Conservation (phyloP, 2,113 vertebrate species). For the Phyllostomus discolor region DNA sequence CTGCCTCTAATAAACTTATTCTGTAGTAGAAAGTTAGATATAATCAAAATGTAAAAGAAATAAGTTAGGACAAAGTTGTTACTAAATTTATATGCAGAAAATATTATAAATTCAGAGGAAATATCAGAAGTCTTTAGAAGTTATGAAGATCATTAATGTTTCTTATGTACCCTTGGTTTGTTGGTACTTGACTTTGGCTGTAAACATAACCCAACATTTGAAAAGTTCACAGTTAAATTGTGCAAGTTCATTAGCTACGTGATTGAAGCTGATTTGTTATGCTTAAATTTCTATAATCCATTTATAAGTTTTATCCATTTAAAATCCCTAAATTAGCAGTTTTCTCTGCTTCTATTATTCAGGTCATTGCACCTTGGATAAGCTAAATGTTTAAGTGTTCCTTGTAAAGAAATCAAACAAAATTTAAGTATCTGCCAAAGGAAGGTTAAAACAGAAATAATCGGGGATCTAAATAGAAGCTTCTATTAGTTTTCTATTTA, state of each 20-base stretch:
- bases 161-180: conserved; percentile 63
- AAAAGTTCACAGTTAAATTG: conserved; percentile 81
- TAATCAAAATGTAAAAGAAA: conserved; percentile 27
- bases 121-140: conserved; percentile 6
- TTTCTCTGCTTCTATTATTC: conserved; percentile 80
- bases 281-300: conserved; percentile 84
- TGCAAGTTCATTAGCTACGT: conserved; percentile 76
- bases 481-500: not conserved
- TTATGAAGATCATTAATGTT: conserved; percentile 32
- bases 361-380: conserved; percentile 73
- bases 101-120: not conserved
- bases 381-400: conserved; percentile 82
- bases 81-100: not conserved
- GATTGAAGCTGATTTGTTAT: conserved; percentile 83
- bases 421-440: conserved; percentile 78
- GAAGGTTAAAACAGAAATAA: conserved; percentile 80
- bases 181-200: conserved; percentile 72
- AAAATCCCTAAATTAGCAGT: conserved; percentile 83
- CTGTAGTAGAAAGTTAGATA: not conserved
- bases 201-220: conserved; percentile 63
- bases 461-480: conserved; percentile 40
- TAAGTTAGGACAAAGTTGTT: not conserved
- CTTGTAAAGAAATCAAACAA: conserved; percentile 79
- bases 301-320: conserved; percentile 76
- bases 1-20: not conserved